Base-by-base conservation (phyloP, 2,888 invertebrate genomes). In the Archips xylosteana region DNA sequence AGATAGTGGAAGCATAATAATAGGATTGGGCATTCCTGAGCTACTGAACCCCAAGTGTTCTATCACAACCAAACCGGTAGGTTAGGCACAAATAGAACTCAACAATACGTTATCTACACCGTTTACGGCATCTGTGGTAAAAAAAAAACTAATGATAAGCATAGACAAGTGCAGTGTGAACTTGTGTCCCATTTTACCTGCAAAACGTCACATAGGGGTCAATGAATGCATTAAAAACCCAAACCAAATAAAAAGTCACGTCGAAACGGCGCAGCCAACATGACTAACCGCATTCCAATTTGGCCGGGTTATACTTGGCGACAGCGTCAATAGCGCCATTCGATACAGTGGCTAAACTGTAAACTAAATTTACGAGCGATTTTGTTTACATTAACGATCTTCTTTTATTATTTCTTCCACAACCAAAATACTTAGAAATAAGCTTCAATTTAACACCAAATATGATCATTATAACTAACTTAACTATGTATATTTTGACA, bases 171-270 rank as follows among this genome's bases (percentile, higher is more conserved):
- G 72, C 69, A 75, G 45, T 57, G 64, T 61, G 45, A 75, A 65
- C 64, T 75, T 60, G 65, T 65, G 69, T 70, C 68, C 72, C 42
- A 66, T 68, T 66, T 68, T 75, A 76, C 60, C 70, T 76, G 69
- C 68, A 49, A 71, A 76, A 76, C 77, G 76, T 80, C 77, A 77
- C 60, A 74, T 66, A 78, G 82, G 85, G 89, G 88, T 89, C 89
- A 90, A 89, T 77, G 91, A 82, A 82, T 86, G 82, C 84, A 76
- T 74, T 66, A 71, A 66, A 45, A 78, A 87, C 69, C 82, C 85
- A 71, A 72, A 77, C 23, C 76, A 83, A 78, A 81, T 76, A 6
- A 78, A 77, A 78, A 82, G 71, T 70, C 36, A 15, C 23, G 36
- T 66, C 62, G 8, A 69, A 68, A 69, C 67, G 34, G 45, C 60